Evolutionary conservation across 2,113 vertebrate genomes (phyloP), one percentile per base, ranked within the genome.

Genomic region (Paradisaea rubra): DNA sequence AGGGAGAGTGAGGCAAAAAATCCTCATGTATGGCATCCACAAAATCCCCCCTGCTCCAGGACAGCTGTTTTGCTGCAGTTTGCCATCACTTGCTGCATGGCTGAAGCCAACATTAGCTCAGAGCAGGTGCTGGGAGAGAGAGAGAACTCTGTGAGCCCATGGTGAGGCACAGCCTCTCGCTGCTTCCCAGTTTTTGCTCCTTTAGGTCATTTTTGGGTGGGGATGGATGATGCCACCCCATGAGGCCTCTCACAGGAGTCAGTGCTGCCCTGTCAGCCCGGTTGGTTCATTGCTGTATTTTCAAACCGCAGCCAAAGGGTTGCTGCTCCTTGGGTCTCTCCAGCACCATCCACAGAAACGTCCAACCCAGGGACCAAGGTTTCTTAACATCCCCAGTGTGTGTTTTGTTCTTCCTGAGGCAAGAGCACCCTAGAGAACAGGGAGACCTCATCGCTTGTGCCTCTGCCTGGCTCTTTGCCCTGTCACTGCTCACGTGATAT

Each of bases 161-260:
- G 41, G 52, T 17, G 69, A 63, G 90, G 78, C 50, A 15, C 1
- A 65, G 68, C 5, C 2, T 39, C 73, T 60, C 9, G 0, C 13
- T 57, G 69, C 73, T 28, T 52, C 7, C 42, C 65, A 56, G 61
- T 5, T 30, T 74, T 31, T 42, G 12, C 52, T 81, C 15, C 60
- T 81, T 83, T 73, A 81, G 45, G 54, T 94, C 89, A 83, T 89
- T 39, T 89, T 39, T 59, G 91, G 89, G 54, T 71, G 89, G 87
- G 69, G 66, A 12, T 54, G 73, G 61, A 23, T 91, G 89, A 14
- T 2, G 7, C 20, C 52, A 59, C 1, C 39, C 56, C 50, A 17
- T 10, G 4, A 78, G 61, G 35, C 19, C 59, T 30, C 44, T 47
- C 24, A 2, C 23, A 14, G 68, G 77, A 74, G 33, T 8, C 73